Evolutionary conservation across 2,888 invertebrate species (phyloP).

Genomic region (Alcis repandata): DNA sequence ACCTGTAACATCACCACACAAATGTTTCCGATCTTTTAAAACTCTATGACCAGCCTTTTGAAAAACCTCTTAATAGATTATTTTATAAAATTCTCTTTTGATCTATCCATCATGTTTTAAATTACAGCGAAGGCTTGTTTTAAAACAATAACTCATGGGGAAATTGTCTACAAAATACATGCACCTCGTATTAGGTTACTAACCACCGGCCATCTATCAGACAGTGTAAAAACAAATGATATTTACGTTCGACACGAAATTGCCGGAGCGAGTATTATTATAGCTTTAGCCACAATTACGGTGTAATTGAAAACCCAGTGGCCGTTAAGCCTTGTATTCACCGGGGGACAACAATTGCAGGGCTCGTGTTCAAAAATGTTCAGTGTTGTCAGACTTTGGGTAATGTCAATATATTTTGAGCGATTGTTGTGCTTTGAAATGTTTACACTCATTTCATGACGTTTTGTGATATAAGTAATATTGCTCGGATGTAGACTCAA

Average conservation of each 20-base stretch:
- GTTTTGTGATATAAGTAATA: too few species aligned
- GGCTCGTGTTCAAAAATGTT: not conserved
- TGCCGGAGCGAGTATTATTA: conserved; percentile 73
- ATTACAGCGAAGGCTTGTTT: not conserved
- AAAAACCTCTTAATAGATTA: too few species aligned
- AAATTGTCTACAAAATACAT: conserved; percentile 18
- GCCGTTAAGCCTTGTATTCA: conserved; percentile 59
- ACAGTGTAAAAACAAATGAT: conserved; percentile 73
- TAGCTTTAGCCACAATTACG: conserved; percentile 75
- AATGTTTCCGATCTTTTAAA: too few species aligned
- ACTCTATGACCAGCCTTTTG: too few species aligned
- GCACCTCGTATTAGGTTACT: conserved; percentile 28
- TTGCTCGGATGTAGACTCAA: too few species aligned
- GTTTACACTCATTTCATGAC: too few species aligned
- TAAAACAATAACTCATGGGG: conserved; percentile 6
- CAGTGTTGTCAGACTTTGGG: not conserved
- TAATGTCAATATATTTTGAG: not conserved
- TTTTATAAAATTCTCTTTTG: not conserved
- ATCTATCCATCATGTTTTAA: not conserved
- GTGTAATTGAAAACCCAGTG: conserved; percentile 82
- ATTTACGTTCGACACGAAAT: conserved; percentile 77
- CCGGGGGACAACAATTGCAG: conserved; percentile 1
- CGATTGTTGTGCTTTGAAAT: too few species aligned
- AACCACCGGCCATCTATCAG: conserved; percentile 43
- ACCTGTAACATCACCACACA: too few species aligned